Percentiles rank a stretch among this genome's conserved stretches.
These are phyloP conservation scores for Flabesymbios commensalis DNA, from an alignment of 2,888 invertebrate species.

Conservation along the genomic window DNA sequence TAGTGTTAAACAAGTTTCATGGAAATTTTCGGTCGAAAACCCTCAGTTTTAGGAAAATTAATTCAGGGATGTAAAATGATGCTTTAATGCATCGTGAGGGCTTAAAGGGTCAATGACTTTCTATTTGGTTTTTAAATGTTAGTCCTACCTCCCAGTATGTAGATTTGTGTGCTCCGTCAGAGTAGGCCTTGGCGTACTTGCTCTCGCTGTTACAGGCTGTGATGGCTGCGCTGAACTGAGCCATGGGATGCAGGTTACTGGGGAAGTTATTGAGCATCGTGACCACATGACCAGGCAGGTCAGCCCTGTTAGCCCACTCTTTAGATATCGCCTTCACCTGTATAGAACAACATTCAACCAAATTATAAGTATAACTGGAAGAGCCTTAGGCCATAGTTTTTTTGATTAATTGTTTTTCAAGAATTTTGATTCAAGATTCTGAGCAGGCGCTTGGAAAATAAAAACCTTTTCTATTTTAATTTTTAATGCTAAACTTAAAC, in stretches of 20 bases:
- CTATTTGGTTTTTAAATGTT: not conserved
- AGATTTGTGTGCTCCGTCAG: constrained; percentile 82
- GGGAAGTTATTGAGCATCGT: constrained; percentile 91
- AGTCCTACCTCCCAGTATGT: constrained; percentile 82
- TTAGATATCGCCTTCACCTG: constrained; percentile 57
- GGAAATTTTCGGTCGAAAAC: too few species aligned
- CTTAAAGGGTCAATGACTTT: too few species aligned
- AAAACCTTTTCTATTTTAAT: too few species aligned
- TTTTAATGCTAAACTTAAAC: too few species aligned
- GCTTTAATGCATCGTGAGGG: too few species aligned
- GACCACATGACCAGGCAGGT: constrained; percentile 88
- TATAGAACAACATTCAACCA: not conserved
- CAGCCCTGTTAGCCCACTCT: constrained; percentile 86
- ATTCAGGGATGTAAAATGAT: too few species aligned
- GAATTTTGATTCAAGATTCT: too few species aligned
- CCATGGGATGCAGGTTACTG: constrained; percentile 88
- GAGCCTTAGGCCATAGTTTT: too few species aligned
- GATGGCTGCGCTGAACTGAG: constrained; percentile 88
- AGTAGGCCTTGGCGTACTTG: constrained; percentile 87
- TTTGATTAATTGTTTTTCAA: too few species aligned
- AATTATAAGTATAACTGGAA: not conserved
- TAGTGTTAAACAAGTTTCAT: too few species aligned
- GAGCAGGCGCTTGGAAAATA: too few species aligned
- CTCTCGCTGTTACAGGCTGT: constrained; percentile 91
- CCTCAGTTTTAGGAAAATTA: too few species aligned